These are phyloP conservation scores for Microplitis demolitor DNA, from an alignment of 1,140 invertebrate genomes.

Conservation along the genomic window DNA sequence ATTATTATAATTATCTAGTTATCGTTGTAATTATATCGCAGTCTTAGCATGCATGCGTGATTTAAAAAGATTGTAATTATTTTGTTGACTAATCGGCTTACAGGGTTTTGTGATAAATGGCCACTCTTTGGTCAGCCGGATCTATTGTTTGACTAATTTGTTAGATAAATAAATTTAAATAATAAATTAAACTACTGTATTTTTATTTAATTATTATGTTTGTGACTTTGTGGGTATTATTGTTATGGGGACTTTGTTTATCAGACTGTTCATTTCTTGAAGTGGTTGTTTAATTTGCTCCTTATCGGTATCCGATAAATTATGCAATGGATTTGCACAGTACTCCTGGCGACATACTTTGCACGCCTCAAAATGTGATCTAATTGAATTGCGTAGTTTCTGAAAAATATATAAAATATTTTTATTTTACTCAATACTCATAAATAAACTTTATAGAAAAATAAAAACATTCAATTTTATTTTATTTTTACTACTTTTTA, in stretches of 20 bases:
- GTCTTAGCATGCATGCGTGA: too few relatives aligned
- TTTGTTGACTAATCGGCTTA: neutral
- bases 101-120: neutral
- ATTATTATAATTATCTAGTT: too few relatives aligned
- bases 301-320: slow-evolving; percentile 36
- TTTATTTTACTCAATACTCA: neutral
- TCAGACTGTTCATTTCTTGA: slow-evolving; percentile 43
- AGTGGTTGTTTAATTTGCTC: slow-evolving; percentile 45
- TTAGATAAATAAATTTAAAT: neutral
- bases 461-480: neutral
- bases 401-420: slow-evolving; percentile 39
- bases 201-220: neutral
- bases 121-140: neutral
- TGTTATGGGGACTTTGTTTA: slow-evolving; percentile 31
- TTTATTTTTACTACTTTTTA: neutral
- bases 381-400: slow-evolving; percentile 65
- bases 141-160: neutral
- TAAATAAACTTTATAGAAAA: neutral
- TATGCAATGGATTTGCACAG: slow-evolving; percentile 49
- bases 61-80: too few relatives aligned
- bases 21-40: too few relatives aligned
- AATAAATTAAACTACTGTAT: neutral
- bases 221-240: slow-evolving; percentile 24
- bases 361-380: slow-evolving; percentile 66
- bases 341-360: slow-evolving; percentile 62